Percentiles rank a stretch among this genome's conserved stretches.
Conservation (phyloP, 2,888 invertebrate species). For the Pheosia tremula region DNA sequence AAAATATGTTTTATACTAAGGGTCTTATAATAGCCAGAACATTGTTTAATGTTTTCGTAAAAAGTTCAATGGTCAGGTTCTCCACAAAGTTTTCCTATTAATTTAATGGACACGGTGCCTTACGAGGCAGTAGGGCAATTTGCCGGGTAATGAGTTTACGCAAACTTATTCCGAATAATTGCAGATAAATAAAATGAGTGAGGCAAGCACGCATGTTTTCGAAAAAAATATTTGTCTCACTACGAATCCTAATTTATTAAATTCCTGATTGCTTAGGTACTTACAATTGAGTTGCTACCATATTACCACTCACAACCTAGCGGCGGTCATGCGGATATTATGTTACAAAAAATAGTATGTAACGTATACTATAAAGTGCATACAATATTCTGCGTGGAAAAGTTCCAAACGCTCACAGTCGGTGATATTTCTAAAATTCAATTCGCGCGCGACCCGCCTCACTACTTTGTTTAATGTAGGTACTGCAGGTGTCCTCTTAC, state of each 20-base stretch:
- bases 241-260: too few species aligned
- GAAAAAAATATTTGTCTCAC: too few species aligned
- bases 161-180: constrained; percentile 59
- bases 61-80: constrained; percentile 25
- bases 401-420: constrained; percentile 31
- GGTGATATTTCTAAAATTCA: constrained; percentile 51
- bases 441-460: constrained; percentile 45
- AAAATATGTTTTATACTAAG: too few species aligned
- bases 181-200: constrained; percentile 50
- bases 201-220: constrained; percentile 39
- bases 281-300: too few species aligned
- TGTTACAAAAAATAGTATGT: too few species aligned
- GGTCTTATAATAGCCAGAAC: too few species aligned
- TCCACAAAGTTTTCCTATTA: constrained; percentile 52
- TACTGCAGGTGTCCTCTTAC: constrained; percentile 49
- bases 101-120: constrained; percentile 50
- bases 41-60: constrained; percentile 9
- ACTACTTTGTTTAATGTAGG: constrained; percentile 52
- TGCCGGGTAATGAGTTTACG: constrained; percentile 56
- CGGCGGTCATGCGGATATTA: too few species aligned
- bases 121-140: constrained; percentile 47
- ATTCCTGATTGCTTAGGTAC: too few species aligned
- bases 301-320: too few species aligned
- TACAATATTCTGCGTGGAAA: constrained; percentile 9
- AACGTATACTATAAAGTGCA: background rate